Evolutionary conservation across 1,140 invertebrate species (phyloP).

Genomic region (Lepeophtheirus salmonis): DNA sequence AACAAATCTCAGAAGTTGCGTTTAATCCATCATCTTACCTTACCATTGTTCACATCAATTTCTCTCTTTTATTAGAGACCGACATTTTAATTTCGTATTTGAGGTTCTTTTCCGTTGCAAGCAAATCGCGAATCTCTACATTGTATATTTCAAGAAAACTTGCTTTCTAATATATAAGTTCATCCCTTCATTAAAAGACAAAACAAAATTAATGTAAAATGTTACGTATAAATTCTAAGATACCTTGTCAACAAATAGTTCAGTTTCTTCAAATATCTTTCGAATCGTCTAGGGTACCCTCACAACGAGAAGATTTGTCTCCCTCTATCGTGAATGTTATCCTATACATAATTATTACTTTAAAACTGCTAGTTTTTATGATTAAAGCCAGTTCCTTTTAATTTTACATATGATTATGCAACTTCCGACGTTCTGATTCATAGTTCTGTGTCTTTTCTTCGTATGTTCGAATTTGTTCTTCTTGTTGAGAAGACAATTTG

Average conservation of each 20-base stretch:
- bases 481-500: constrained; percentile 21
- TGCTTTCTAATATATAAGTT: constrained; percentile 54
- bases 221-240: too few relatives aligned
- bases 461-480: constrained; percentile 22
- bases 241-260: constrained; percentile 41
- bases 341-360: constrained; percentile 43
- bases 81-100: constrained; percentile 48
- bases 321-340: constrained; percentile 55
- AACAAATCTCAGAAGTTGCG: background rate
- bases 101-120: constrained; percentile 36
- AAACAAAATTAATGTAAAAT: too few relatives aligned
- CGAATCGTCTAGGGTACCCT: constrained; percentile 53
- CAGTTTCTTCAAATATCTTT: constrained; percentile 51
- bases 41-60: constrained; percentile 39
- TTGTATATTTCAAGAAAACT: constrained; percentile 79
- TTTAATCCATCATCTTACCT: too few relatives aligned
- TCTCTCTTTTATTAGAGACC: constrained; percentile 38
- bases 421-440: constrained; percentile 28
- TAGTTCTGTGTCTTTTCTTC: constrained; percentile 25
- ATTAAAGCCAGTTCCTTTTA: constrained; percentile 29
- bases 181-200: constrained; percentile 34
- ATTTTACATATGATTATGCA: constrained; percentile 34
- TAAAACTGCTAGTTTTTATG: background rate
- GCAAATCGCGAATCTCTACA: constrained; percentile 59
- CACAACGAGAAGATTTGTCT: constrained; percentile 29